Base-by-base conservation (phyloP, 2,797 vertebrate species). In the Podargus strigoides region DNA sequence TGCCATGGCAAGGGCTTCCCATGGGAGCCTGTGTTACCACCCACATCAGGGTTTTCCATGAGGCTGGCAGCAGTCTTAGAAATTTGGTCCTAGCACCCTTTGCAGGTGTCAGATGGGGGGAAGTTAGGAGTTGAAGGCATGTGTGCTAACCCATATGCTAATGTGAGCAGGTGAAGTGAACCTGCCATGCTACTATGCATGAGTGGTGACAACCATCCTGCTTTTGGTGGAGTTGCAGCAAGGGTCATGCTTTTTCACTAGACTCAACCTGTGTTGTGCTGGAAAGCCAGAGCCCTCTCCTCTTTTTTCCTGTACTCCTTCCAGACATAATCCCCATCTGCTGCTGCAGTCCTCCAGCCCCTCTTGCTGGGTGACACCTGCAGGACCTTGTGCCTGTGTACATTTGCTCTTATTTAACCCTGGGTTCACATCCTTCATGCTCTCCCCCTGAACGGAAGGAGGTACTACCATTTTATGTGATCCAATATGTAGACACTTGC, bases 181-280 rank as follows among this genome's bases (percentile, higher is more conserved):
- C 0, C 4, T 85, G 52, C 72, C 4, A 3, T 19, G 39, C 34
- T 27, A 32, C 34, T 27, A 32, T 10, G n/a, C 3, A 3, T 6
- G 41, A 69, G 1, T 15, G 22, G 39, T 69, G 59, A 9, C 78
- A 85, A 8, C 23, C 47, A 72, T 20, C 10, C 56, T 84, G 64
- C 56, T 72, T 34, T 23, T 46, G 53, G 20, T 34, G 10, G 7
- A n/a, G 14, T 0, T 77, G 41, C 32, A 49, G 16, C 21, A 53
- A 68, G 47, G 46, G 21, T 58, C 32, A 11, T 36, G 26, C 18
- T 34, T 91, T 78, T 72, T 32, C 27, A 22, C 15, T 20, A 12
- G 23, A 10, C 15, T 76, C 1, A 0, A 12, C 19, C 11, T 46
- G 46, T 58, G n/a, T 42, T 2, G 0, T 23, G 12, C n/a, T 68